Conservation (phyloP, 2,797 vertebrate species). For the Hirundo rustica region DNA sequence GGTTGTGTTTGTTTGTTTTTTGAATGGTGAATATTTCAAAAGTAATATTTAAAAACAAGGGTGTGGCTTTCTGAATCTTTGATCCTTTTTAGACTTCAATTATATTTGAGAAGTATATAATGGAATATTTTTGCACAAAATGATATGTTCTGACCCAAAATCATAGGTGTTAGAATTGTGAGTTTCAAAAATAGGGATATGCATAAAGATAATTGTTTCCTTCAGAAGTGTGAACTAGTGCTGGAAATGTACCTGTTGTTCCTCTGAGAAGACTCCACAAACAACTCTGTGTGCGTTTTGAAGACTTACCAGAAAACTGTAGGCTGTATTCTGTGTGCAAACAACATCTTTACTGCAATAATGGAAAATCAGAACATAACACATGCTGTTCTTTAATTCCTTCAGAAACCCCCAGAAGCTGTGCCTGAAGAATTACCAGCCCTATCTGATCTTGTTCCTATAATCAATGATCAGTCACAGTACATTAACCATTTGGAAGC, state of each 20-base stretch:
- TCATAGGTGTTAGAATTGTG: not conserved
- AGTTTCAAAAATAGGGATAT: not conserved
- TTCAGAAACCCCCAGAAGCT: conserved; percentile 70
- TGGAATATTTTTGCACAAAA: not conserved
- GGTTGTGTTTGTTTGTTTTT: not conserved
- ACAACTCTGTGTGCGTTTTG: not conserved
- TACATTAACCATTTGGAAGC: conserved; percentile 94
- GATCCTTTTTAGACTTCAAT: not conserved
- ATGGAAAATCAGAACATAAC: not conserved
- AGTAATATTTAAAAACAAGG: not conserved
- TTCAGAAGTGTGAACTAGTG: not conserved
- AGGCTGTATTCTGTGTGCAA: not conserved
- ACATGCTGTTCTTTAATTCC: not conserved
- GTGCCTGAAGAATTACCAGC: conserved; percentile 58
- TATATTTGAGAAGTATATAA: not conserved
- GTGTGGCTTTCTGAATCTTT: not conserved
- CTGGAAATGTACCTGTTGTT: not conserved
- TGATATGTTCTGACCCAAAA: not conserved
- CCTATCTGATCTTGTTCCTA: conserved; percentile 84
- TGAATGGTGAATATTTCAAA: not conserved
- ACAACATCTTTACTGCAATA: not conserved
- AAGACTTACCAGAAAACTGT: not conserved
- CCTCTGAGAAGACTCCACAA: not conserved
- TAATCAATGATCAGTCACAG: conserved; percentile 88
- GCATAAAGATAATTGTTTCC: not conserved